Percentiles rank a stretch among this genome's conserved stretches.
Evolutionary conservation across 1,140 invertebrate genomes (phyloP).

Genomic region (Elysia chlorotica): DNA sequence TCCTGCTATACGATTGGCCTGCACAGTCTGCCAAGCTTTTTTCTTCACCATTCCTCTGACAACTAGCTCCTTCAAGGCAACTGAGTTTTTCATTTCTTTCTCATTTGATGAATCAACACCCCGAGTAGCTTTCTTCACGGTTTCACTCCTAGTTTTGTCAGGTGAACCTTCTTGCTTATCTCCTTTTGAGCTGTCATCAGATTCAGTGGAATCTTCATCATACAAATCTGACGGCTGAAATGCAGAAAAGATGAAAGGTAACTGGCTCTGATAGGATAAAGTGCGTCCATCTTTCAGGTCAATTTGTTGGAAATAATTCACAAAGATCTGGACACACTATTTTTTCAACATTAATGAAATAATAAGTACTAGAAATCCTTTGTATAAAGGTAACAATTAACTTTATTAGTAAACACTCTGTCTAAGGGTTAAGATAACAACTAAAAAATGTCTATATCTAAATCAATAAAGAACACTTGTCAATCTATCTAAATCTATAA

Average conservation of each 20-base stretch:
- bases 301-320: too few species aligned
- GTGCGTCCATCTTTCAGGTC: too few species aligned
- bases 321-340: too few species aligned
- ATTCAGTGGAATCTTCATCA: conserved; percentile 10
- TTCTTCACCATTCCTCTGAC: conserved; percentile 15
- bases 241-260: background rate
- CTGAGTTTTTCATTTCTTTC: conserved; percentile 1
- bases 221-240: conserved; percentile 17
- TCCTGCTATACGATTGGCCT: conserved; percentile 9
- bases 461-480: too few species aligned
- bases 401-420: too few species aligned
- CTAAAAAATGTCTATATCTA: too few species aligned
- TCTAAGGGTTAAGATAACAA: too few species aligned
- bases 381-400: too few species aligned
- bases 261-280: too few species aligned
- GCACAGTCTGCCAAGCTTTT: conserved; percentile 8
- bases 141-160: background rate
- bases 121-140: background rate
- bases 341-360: too few species aligned
- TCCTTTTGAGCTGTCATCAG: background rate
- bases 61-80: conserved; percentile 17
- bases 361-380: too few species aligned
- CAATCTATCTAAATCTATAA: too few species aligned
- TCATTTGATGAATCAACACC: background rate
- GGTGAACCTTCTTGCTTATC: background rate